Evolutionary conservation across 2,113 vertebrate species (phyloP).

Genomic region (Butastur rufipennis): DNA sequence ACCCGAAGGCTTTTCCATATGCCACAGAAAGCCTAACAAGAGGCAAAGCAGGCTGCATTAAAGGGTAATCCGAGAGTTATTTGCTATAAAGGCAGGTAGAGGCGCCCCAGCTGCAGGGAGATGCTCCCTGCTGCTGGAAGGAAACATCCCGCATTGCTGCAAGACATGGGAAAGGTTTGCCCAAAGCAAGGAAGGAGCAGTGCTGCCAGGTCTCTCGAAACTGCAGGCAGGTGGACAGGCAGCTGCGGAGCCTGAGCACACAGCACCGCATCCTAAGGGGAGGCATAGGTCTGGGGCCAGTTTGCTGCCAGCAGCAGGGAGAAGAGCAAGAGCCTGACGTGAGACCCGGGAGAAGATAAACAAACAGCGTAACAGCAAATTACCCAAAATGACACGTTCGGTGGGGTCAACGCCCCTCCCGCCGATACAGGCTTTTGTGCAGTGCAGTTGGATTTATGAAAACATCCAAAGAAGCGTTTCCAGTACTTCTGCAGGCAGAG

Average conservation of each 20-base stretch:
- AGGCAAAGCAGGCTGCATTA: slow-evolving; percentile 36
- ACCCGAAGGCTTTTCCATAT: slow-evolving; percentile 8
- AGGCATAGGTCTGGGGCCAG: not conserved
- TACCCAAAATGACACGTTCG: not conserved
- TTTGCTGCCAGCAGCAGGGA: not conserved
- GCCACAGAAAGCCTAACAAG: slow-evolving; percentile 22
- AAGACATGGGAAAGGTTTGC: not conserved
- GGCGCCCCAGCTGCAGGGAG: slow-evolving; percentile 34
- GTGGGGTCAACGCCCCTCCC: not conserved
- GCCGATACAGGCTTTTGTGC: not conserved
- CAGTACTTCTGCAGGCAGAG: not conserved
- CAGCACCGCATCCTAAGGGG: not conserved
- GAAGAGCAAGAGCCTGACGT: not conserved
- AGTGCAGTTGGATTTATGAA: not conserved
- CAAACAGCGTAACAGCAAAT: too few relatives aligned
- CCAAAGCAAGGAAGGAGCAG: not conserved
- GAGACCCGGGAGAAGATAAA: not conserved
- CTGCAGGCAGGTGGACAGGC: not conserved
- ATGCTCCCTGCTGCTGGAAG: slow-evolving; percentile 7
- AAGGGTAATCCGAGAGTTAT: slow-evolving; percentile 39
- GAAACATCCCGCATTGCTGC: not conserved
- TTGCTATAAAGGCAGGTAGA: slow-evolving; percentile 47
- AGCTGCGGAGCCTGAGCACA: not conserved
- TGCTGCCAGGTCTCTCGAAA: not conserved
- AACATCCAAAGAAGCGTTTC: not conserved